phyloP scores from a whole-genome alignment of 2,113 vertebrate species.

The Apodemus sylvaticus region DNA sequence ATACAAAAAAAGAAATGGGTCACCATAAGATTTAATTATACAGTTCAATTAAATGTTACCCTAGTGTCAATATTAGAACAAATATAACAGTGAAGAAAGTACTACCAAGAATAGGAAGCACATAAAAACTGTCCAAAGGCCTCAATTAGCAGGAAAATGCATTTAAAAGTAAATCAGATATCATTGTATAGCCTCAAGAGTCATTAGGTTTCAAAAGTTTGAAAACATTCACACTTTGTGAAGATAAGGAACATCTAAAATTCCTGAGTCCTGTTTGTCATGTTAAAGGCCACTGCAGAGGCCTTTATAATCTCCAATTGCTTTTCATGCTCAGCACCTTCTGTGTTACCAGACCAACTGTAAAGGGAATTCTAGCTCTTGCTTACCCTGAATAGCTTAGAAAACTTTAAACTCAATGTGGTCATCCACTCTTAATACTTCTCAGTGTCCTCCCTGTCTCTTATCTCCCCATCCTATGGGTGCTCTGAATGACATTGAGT shows the following conservation, averaged over 20 bases:
- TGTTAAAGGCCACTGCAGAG: not conserved
- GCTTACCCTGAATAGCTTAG: not conserved
- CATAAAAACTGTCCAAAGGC: not conserved
- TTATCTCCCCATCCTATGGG: not conserved
- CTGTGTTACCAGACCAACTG: not conserved
- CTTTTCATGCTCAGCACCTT: not conserved
- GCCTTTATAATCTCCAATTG: not conserved
- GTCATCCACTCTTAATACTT: not conserved
- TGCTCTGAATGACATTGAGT: not conserved
- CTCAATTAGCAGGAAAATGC: not conserved
- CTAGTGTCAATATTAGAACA: not conserved
- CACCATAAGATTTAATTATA: not conserved
- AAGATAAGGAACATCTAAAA: not conserved
- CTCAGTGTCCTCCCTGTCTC: not conserved
- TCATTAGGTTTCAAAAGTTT: conserved; percentile 17
- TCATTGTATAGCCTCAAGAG: not conserved
- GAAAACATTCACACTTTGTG: not conserved
- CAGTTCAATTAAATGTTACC: not conserved
- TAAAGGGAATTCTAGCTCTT: not conserved
- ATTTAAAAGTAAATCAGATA: not conserved
- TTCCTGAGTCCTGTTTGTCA: not conserved
- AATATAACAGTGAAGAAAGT: not conserved
- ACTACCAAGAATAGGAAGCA: not conserved
- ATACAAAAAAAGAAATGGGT: not conserved
- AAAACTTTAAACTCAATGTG: not conserved